Conservation (phyloP, 2,113 vertebrate species). For the Panthera tigris region DNA sequence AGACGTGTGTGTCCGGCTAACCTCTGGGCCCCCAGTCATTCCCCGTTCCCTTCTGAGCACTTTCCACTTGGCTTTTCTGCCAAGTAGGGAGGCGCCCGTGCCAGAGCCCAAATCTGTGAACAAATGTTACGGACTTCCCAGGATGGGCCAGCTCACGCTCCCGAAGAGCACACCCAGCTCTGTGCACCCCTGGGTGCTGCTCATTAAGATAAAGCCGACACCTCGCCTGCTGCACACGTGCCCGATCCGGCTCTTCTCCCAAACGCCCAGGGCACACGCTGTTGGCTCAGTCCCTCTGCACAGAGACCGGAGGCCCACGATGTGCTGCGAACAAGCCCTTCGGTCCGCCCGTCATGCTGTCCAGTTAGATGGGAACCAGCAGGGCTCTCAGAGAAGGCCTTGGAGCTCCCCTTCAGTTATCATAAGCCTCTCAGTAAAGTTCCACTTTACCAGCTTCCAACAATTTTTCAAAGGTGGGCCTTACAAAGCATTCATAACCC, state of each 20-base stretch:
- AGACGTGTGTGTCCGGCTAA: not conserved
- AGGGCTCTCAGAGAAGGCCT: not conserved
- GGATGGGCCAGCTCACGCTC: not conserved
- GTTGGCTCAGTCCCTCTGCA: not conserved
- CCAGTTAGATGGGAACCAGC: not conserved
- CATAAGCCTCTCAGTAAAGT: not conserved
- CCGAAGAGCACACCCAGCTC: not conserved
- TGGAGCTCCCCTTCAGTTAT: not conserved
- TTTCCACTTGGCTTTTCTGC: not conserved
- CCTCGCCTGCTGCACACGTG: too few species aligned
- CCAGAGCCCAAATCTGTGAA: not conserved
- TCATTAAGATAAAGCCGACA: not conserved
- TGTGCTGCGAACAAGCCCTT: not conserved
- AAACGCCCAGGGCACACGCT: not conserved
- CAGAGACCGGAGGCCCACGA: not conserved
- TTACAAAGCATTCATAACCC: not conserved
- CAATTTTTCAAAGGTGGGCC: not conserved
- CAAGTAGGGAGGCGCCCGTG: not conserved
- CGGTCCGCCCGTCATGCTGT: not conserved
- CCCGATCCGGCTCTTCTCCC: not conserved
- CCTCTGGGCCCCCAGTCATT: accelerated
- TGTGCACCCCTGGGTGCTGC: accelerated
- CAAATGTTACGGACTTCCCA: not conserved
- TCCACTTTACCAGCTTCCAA: not conserved
- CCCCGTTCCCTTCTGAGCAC: not conserved